These are phyloP conservation scores for Agonopterix alstromeriana DNA, from an alignment of 2,888 invertebrate species.

Conservation along the genomic window DNA sequence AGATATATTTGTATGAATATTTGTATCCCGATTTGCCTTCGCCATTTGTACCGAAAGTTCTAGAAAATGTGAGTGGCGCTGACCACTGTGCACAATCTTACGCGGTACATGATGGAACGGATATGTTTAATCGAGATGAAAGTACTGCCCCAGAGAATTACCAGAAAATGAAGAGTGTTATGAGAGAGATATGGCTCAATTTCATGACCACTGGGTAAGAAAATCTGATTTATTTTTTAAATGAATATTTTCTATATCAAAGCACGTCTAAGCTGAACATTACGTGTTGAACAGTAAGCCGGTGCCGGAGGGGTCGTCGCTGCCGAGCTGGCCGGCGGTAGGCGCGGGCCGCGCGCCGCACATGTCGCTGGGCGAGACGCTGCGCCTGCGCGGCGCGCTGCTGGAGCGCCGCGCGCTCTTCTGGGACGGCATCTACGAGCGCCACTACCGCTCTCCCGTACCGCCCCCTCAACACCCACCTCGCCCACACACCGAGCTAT, in stretches of 20 bases:
- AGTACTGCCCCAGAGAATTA: neutral
- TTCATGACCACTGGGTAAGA: constrained; percentile 37
- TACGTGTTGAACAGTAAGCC: constrained; percentile 15
- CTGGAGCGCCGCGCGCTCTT: constrained; percentile 20
- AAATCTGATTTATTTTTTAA: neutral
- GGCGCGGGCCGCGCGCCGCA: constrained; percentile 19
- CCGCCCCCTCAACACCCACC: constrained; percentile 17
- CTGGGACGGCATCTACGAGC: constrained; percentile 35
- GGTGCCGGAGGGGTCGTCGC: constrained; percentile 15
- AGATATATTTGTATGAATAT: constrained; percentile 32
- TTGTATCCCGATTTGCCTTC: constrained; percentile 23
- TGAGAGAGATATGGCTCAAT: constrained; percentile 32
- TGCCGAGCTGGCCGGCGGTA: constrained; percentile 33
- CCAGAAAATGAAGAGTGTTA: constrained; percentile 15
- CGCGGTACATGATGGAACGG: constrained; percentile 21
- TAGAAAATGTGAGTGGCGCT: constrained; percentile 21
- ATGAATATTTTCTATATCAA: constrained; percentile 1
- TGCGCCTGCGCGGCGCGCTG: constrained; percentile 21
- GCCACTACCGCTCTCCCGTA: constrained; percentile 26
- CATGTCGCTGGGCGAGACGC: constrained; percentile 27
- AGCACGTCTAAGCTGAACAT: no score
- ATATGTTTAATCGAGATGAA: constrained; percentile 4
- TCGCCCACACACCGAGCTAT: constrained; percentile 11
- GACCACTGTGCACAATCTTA: constrained; percentile 25
- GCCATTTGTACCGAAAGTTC: neutral